Conservation (phyloP, 2,888 invertebrate species). For the Rhimphoctona megacephalus region DNA sequence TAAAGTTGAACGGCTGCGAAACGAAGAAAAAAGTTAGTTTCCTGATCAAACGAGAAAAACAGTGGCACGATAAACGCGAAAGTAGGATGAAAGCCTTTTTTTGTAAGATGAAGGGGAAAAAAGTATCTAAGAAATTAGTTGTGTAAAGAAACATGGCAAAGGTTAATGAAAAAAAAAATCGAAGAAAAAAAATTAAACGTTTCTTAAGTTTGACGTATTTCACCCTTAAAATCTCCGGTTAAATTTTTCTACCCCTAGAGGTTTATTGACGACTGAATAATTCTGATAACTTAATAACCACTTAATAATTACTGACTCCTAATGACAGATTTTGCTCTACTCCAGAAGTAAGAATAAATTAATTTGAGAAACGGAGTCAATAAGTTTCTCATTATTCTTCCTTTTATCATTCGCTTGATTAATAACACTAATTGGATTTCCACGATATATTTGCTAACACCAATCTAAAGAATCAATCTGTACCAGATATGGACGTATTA, state of each 20-base stretch:
- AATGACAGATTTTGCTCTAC: neutral
- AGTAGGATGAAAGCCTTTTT: conserved; percentile 36
- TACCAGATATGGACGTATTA: conserved; percentile 14
- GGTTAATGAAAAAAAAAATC: neutral
- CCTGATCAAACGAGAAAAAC: conserved; percentile 53
- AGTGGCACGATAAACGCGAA: conserved; percentile 35
- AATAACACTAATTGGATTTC: neutral
- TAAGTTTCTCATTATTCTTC: neutral
- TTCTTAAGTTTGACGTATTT: neutral
- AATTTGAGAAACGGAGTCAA: neutral
- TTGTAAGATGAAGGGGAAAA: conserved; percentile 3
- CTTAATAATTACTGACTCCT: neutral
- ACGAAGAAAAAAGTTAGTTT: conserved; percentile 19
- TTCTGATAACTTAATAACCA: neutral
- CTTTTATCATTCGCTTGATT: neutral
- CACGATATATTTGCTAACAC: neutral
- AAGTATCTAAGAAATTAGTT: conserved; percentile 18
- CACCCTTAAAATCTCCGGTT: neutral
- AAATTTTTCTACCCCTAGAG: neutral
- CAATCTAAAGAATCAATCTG: conserved; percentile 25
- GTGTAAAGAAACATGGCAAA: conserved; percentile 1
- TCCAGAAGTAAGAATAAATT: neutral
- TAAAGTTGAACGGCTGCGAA: conserved; percentile 19
- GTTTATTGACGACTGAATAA: neutral
- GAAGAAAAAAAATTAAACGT: neutral